A percentile compares a stretch with the other conserved stretches of the same genome.
Evolutionary conservation across 2,797 vertebrate genomes (phyloP).

Genomic region (Acipenser oxyrinchus): DNA sequence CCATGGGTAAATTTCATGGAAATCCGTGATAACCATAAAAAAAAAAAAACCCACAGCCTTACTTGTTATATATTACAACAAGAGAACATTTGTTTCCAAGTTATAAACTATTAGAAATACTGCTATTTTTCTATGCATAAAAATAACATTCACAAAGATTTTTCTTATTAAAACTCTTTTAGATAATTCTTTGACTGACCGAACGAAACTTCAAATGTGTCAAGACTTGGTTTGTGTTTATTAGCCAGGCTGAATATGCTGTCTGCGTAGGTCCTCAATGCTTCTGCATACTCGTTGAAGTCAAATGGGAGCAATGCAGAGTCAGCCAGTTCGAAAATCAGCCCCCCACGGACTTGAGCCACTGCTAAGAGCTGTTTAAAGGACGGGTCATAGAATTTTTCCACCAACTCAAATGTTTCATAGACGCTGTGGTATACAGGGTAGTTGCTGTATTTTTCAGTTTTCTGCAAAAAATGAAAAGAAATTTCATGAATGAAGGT

Average conservation of each 20-base stretch:
- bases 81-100: too few relatives aligned
- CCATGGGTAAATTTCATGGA: too few relatives aligned
- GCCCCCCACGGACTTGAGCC: conserved; percentile 76
- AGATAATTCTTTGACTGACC: conserved; percentile 51
- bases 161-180: too few relatives aligned
- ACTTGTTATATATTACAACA: too few relatives aligned
- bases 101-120: too few relatives aligned
- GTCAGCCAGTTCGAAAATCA: conserved; percentile 74
- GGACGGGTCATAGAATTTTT: conserved; percentile 81
- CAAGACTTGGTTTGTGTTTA: conserved; percentile 54
- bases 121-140: too few relatives aligned
- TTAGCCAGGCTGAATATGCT: conserved; percentile 63
- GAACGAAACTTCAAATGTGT: conserved; percentile 63
- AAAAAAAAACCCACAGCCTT: too few relatives aligned
- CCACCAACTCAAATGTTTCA: conserved; percentile 86
- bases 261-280: conserved; percentile 61
- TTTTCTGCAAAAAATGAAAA: conserved; percentile 51
- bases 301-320: conserved; percentile 75
- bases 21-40: too few relatives aligned
- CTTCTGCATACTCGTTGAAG: conserved; percentile 69
- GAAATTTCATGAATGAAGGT: neutral
- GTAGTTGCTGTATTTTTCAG: conserved; percentile 76
- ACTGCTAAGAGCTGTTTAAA: conserved; percentile 76
- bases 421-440: conserved; percentile 91
- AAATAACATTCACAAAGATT: too few relatives aligned